Conservation (phyloP, 1,140 invertebrate species). For the Frieseomelitta varia region DNA sequence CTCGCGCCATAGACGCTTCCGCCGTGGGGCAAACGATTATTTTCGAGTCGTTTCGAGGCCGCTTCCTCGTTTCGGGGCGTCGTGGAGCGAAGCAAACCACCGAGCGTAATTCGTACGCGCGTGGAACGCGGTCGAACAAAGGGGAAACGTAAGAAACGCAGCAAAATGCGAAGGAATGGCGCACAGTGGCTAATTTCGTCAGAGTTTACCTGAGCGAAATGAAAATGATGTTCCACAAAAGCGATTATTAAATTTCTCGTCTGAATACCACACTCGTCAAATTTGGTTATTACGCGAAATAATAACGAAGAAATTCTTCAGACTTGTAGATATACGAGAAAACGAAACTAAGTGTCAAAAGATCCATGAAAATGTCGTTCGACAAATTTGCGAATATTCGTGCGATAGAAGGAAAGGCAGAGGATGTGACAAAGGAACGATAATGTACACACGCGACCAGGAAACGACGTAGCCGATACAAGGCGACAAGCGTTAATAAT, state of each 20-base stretch:
- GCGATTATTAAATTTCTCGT: too few species aligned
- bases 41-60: conserved; percentile 54
- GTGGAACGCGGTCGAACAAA: conserved; percentile 35
- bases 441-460: conserved; percentile 23
- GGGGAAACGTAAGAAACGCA: not conserved
- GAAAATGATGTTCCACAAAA: too few species aligned
- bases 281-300: too few species aligned
- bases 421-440: not conserved
- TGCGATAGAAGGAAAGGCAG: not conserved
- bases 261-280: too few species aligned
- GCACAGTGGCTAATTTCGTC: not conserved
- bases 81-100: conserved; percentile 69
- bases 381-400: not conserved
- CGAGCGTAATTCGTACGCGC: conserved; percentile 64
- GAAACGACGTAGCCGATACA: conserved; percentile 21
- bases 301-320: too few species aligned
- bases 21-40: conserved; percentile 60
- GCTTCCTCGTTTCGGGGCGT: conserved; percentile 63
- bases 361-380: too few species aligned
- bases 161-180: not conserved
- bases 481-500: conserved; percentile 50
- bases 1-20: not conserved
- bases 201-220: too few species aligned
- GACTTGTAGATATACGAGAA: too few species aligned
- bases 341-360: too few species aligned